Evolutionary conservation across 2,797 vertebrate genomes (phyloP).

Genomic region (Sphenopsis melanotis): DNA sequence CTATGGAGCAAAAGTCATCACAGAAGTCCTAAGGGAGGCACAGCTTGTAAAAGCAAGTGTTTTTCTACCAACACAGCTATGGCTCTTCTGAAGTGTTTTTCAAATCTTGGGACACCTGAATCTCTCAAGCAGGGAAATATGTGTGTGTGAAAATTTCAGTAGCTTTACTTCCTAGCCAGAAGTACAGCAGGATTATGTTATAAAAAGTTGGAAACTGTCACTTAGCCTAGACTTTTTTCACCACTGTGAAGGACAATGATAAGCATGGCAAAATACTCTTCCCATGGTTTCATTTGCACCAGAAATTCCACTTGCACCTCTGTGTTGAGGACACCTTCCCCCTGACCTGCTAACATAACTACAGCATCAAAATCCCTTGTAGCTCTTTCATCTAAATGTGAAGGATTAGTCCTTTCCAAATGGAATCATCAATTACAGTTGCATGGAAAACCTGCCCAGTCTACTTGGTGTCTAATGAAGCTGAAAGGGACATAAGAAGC

Average conservation of each 20-base stretch:
- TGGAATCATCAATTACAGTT: background rate
- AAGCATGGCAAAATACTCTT: background rate
- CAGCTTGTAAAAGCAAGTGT: background rate
- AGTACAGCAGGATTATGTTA: background rate
- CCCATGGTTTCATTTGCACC: background rate
- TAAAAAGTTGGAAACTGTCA: background rate
- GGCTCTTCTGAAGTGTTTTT: background rate
- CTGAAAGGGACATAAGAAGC: background rate
- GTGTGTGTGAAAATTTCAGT: background rate
- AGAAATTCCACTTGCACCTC: background rate
- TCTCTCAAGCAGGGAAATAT: background rate
- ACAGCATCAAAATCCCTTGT: background rate
- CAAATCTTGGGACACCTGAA: background rate
- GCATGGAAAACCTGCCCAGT: background rate
- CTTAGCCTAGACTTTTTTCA: background rate
- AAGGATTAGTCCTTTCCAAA: background rate
- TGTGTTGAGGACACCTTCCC: fast-evolving
- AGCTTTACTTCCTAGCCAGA: background rate
- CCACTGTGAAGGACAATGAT: background rate
- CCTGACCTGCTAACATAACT: background rate
- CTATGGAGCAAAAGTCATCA: background rate
- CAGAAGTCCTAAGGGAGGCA: background rate
- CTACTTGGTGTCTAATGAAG: background rate
- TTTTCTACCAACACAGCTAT: background rate
- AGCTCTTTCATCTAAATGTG: background rate